Percentiles rank a stretch among this genome's conserved stretches.
These are phyloP conservation scores for Callyntrura guangdongensis DNA, from an alignment of 2,888 invertebrate species.

Conservation along the genomic window DNA sequence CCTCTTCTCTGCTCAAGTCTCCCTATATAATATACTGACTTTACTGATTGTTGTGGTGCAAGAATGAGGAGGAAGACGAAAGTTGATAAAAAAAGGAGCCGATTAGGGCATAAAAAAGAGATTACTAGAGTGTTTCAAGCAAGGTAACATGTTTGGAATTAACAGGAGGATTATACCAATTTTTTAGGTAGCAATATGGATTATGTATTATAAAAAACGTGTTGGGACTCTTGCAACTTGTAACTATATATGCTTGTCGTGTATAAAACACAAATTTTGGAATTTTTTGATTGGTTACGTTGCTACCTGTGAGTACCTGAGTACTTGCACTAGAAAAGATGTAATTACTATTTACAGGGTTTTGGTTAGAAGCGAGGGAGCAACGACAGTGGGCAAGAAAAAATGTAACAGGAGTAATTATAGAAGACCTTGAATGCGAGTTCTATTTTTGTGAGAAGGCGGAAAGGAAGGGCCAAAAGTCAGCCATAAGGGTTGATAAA, in stretches of 20 bases:
- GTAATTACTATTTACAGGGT: neutral
- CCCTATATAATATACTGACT: no score
- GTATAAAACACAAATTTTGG: neutral
- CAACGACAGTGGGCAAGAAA: neutral
- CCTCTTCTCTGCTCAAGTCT: neutral
- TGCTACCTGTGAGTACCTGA: neutral
- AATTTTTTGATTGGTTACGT: neutral
- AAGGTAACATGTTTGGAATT: neutral
- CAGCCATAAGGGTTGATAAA: neutral
- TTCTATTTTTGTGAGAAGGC: neutral
- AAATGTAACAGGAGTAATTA: neutral
- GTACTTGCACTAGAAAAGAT: neutral
- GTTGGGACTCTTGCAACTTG: neutral
- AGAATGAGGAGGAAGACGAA: neutral
- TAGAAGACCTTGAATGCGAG: neutral
- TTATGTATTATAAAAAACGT: neutral
- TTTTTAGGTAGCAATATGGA: constrained; percentile 6
- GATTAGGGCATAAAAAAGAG: constrained; percentile 2
- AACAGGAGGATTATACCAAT: constrained; percentile 4
- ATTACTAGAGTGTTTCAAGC: constrained; percentile 8
- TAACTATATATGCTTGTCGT: no score
- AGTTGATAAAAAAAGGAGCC: neutral
- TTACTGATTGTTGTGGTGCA: neutral
- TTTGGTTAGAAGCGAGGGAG: constrained; percentile 5
- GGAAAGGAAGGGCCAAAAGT: neutral